Evolutionary conservation across 2,888 invertebrate genomes (phyloP).

Genomic region (Hemistola chrysoprasaria): DNA sequence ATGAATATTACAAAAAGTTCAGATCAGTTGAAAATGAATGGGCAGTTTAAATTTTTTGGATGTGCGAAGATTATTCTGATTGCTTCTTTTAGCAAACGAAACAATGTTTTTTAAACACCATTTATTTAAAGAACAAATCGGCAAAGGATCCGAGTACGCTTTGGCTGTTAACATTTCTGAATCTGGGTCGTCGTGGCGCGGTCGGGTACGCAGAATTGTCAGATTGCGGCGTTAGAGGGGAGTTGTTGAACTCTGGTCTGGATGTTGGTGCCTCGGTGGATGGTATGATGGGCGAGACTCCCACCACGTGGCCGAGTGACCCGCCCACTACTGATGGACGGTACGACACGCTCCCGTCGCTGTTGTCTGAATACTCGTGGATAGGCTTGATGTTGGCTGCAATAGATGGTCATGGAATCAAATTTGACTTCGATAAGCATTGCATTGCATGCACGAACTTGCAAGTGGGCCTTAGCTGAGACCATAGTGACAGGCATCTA

Average conservation of each 20-base stretch:
- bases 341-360: constrained; percentile 48
- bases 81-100: no score
- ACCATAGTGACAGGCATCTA: no score
- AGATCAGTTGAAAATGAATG: no score
- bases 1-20: no score
- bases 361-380: constrained; percentile 47
- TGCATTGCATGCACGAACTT: no score
- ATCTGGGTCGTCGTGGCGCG: constrained; percentile 35
- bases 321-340: constrained; percentile 61
- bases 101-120: constrained; percentile 1
- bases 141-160: constrained; percentile 64
- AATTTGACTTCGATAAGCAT: no score
- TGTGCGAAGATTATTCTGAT: no score
- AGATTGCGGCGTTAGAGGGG: constrained; percentile 14
- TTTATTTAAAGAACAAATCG: constrained; percentile 66
- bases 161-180: constrained; percentile 40
- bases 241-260: neutral
- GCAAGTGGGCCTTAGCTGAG: no score
- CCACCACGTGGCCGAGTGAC: constrained; percentile 54
- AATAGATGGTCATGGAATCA: constrained; percentile 23
- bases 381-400: constrained; percentile 67
- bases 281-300: constrained; percentile 51
- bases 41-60: no score
- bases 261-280: constrained; percentile 26
- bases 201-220: constrained; percentile 24